Evolutionary conservation across 2,113 vertebrate genomes (phyloP).

Genomic region (Psettodes erumei): DNA sequence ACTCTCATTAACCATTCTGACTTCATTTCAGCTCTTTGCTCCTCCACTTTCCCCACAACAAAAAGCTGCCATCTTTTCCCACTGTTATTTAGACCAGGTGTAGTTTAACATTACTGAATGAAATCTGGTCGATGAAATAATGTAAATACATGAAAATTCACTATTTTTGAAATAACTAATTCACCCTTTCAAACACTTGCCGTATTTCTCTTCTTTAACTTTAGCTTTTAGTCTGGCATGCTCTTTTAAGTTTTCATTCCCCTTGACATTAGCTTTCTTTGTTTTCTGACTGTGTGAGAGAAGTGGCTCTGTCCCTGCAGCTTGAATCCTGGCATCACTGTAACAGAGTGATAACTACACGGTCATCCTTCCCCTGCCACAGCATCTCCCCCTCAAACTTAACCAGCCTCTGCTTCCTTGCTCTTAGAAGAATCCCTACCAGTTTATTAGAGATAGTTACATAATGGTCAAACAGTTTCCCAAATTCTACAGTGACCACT

Average conservation of each 20-base stretch:
- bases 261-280: too few relatives aligned
- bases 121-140: neutral
- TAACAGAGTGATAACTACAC: slow-evolving; percentile 85
- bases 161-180: too few relatives aligned
- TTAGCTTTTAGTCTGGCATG: too few relatives aligned
- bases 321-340: slow-evolving; percentile 31
- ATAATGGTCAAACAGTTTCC: slow-evolving; percentile 88
- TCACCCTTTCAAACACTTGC: too few relatives aligned
- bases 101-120: neutral
- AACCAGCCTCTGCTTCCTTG: slow-evolving; percentile 88
- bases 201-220: too few relatives aligned
- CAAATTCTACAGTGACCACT: slow-evolving; percentile 82
- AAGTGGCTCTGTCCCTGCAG: neutral
- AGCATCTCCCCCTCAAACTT: slow-evolving; percentile 93
- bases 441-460: slow-evolving; percentile 92
- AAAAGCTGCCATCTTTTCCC: neutral
- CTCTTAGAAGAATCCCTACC: slow-evolving; percentile 89
- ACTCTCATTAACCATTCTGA: slow-evolving; percentile 33
- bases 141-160: too few relatives aligned
- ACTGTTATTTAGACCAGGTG: neutral
- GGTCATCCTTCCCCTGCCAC: slow-evolving; percentile 92
- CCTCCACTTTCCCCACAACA: neutral
- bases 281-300: too few relatives aligned
- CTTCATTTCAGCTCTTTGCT: slow-evolving; percentile 30
- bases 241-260: neutral